Base-by-base conservation (phyloP, 2,888 invertebrate genomes). In the Anaspis maculata region DNA sequence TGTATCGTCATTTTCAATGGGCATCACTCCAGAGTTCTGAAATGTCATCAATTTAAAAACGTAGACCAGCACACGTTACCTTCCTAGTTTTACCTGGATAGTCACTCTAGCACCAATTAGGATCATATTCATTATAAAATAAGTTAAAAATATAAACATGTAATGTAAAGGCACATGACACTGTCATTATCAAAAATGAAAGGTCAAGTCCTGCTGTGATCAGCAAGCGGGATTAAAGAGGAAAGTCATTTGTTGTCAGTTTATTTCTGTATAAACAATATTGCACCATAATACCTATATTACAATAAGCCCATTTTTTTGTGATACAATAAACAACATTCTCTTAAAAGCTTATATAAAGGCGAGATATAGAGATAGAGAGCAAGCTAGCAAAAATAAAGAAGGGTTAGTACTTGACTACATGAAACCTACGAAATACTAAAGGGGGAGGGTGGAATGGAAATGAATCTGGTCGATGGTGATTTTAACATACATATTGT, bases 261-360 rank as follows among this genome's bases (percentile, higher is more conserved):
- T 39, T 35, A 39, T 55, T 59, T 59, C 49, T 56, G 58, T 62
- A 62, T 61, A 62, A 62, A 62, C 59, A 61, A 61, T 61, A 56
- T 59, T 58, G 57, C 58, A 59, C 53, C 56, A 56, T 56, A 49
- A 47, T 55, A 51, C 42, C 51, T 52, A 52, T 41, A 23, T 39
- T 39, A 57, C 52, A 53, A 48, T 54, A 57, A 59, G 57, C 57
- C 48, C 44, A 51, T 50, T 51, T 19, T 19, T 24, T 47, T 52
- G 55, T 60, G 54, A 51, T 57, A 56, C 52, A 52, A 50, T 54
- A 54, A 57, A 56, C 45, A 51, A 52, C 56, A 48, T n/a, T n/a
- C 46, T 41, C 29, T 35, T 39, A 30, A 28, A 39, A 39, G 39
- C 39, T 35, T 35, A 38, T 38, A 38, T 30, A 39, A 39, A 35